Base-by-base conservation (phyloP, 2,113 vertebrate species). In the Rattus norvegicus region DNA sequence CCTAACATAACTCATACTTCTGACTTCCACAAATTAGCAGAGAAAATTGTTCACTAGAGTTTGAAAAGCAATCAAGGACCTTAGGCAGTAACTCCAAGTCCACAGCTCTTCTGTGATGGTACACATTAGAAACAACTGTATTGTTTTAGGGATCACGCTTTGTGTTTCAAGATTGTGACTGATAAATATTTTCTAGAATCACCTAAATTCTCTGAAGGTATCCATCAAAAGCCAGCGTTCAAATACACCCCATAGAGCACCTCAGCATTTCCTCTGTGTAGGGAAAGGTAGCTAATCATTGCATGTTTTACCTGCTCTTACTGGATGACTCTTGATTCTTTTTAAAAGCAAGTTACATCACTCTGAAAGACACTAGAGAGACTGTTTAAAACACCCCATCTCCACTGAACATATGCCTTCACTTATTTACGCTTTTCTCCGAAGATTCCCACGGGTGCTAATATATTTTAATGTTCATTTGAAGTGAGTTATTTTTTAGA, bases 391-490 rank as follows among this genome's bases (percentile, higher is more conserved):
- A 93, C 2, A 52, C 10, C 56, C 14, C 52, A 92, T 77, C 16
- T 49, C 39, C 81, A 73, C 17, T 84, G 47, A 92, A 47, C 43
- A 72, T 13, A 59, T 2, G 19, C 14, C 5, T 93, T 84, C 33
- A 94, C 88, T 96, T 75, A 69, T 39, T 95, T 92, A 84, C 77
- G 9, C 22, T 89, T 92, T 90, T 65, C 30, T 90, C 61, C 87
- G 80, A 95, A 95, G 11, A 13, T 52, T 39, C 54, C 30, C 87
- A 36, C 30, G 49, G 39, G 69, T 93, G 95, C 91, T 91, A 96
- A 75, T 84, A 73, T 81, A 69, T n/a, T 93, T 90, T 85, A 97
- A 85, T 69, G 8, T 88, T 91, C 95, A 3, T 84, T 93, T 97
- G 61, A 95, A 95, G 24, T 63, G 49, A 26, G 16, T 24, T 87